These are phyloP conservation scores for Elachura formosa DNA, from an alignment of 2,113 vertebrate genomes.

Conservation along the genomic window DNA sequence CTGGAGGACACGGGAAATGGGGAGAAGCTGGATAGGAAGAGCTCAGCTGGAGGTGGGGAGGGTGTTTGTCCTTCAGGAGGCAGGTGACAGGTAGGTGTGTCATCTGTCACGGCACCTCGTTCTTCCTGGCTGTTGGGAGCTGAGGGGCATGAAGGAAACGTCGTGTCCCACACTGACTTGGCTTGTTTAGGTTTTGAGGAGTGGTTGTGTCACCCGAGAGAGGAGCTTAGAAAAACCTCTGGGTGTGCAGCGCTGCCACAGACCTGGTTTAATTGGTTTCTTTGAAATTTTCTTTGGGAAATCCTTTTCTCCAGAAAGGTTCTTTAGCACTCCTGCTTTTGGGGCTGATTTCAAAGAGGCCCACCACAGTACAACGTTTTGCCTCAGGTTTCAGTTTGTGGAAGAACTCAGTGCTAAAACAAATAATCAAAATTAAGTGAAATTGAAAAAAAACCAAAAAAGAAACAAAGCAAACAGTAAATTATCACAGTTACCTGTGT, in stretches of 20 bases:
- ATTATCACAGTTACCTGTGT: not conserved
- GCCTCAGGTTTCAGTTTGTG: not conserved
- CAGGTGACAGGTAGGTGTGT: not conserved
- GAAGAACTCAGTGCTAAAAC: not conserved
- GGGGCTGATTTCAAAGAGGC: not conserved
- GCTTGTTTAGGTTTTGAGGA: not conserved
- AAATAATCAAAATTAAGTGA: not conserved
- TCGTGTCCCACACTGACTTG: not conserved
- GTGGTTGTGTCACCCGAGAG: not conserved
- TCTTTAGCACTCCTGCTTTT: not conserved
- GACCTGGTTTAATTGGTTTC: not conserved
- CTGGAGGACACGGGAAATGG: not conserved
- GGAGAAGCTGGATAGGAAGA: not conserved
- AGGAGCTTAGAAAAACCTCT: not conserved
- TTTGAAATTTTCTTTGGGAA: not conserved
- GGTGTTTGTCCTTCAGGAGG: not conserved
- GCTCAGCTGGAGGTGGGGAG: not conserved
- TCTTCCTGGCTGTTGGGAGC: not conserved
- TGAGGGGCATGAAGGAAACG: not conserved
- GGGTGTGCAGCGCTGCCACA: not conserved
- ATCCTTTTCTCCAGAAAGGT: not conserved
- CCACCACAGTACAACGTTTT: not conserved
- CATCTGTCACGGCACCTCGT: not conserved
- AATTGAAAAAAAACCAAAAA: fast-evolving
- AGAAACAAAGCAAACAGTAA: no score